A percentile compares a stretch with the other conserved stretches of the same genome.
These are phyloP conservation scores for Sycophila sp. DNA, from an alignment of 1,140 invertebrate genomes.

Conservation along the genomic window DNA sequence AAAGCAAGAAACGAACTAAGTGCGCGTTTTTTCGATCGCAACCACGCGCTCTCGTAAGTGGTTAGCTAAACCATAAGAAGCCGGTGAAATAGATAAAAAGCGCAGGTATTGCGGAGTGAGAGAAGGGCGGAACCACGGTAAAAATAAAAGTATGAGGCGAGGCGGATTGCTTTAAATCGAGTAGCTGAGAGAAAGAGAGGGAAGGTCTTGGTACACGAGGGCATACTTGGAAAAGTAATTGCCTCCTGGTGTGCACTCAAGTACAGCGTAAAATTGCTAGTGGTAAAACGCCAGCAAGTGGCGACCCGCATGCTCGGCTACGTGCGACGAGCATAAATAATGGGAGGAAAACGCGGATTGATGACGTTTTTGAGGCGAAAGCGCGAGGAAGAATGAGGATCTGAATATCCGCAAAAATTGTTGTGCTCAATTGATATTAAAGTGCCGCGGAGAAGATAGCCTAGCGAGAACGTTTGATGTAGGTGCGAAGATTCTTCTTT, in stretches of 20 bases:
- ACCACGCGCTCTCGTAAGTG: too few species aligned
- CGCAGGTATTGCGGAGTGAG: too few species aligned
- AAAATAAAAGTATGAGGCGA: not conserved
- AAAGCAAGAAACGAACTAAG: too few species aligned
- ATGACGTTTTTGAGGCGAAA: not conserved
- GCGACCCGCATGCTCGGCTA: too few species aligned
- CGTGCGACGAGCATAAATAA: not conserved
- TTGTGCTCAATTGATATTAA: not conserved
- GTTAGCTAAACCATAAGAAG: not conserved
- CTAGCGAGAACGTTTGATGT: too few species aligned
- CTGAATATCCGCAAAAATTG: not conserved
- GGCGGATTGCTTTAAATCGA: conserved; percentile 17
- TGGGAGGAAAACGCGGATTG: not conserved
- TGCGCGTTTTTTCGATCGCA: too few species aligned
- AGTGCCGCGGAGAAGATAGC: not conserved
- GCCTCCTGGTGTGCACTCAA: not conserved
- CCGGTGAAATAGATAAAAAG: not conserved
- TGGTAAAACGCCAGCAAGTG: not conserved
- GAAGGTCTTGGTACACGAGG: not conserved
- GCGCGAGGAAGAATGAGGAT: too few species aligned
- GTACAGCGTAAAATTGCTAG: conserved; percentile 7
- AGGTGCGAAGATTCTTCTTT: not conserved
- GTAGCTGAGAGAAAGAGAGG: too few species aligned
- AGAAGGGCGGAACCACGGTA: not conserved
- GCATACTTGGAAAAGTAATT: conserved; percentile 5